Conservation (phyloP, 2,113 vertebrate species). For the Hypomesus transpacificus region DNA sequence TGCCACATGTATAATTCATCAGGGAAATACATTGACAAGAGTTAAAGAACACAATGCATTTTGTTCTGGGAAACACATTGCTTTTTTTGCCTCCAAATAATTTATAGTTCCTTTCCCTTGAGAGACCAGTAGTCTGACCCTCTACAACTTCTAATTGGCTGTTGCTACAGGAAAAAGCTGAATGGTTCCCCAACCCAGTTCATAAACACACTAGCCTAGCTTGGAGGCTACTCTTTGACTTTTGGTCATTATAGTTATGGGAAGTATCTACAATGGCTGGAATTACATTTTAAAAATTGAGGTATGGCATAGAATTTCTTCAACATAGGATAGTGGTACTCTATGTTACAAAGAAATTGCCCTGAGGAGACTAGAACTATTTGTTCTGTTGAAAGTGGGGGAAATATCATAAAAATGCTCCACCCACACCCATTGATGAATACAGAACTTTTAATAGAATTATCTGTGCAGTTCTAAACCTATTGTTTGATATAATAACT, state of each 20-base stretch:
- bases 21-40: slow-evolving; percentile 78
- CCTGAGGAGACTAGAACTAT: neutral
- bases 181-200: neutral
- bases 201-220: neutral
- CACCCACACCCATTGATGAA: neutral
- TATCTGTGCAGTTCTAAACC: slow-evolving; percentile 44
- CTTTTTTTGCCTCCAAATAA: slow-evolving; percentile 83
- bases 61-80: slow-evolving; percentile 79
- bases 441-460: slow-evolving; percentile 52
- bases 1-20: slow-evolving; percentile 79
- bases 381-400: neutral
- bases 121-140: slow-evolving; percentile 72
- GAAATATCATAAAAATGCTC: neutral
- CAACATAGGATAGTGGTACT: too few relatives aligned
- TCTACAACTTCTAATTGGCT: slow-evolving; percentile 71
- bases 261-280: too few relatives aligned
- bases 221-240: neutral
- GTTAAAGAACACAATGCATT: slow-evolving; percentile 77
- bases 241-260: too few relatives aligned
- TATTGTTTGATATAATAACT: slow-evolving; percentile 55
- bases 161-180: slow-evolving; percentile 40
- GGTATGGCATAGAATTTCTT: too few relatives aligned
- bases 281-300: too few relatives aligned
- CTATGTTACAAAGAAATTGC: too few relatives aligned
- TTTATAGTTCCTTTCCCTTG: slow-evolving; percentile 73